Percentiles rank a stretch among this genome's conserved stretches.
Conservation (phyloP, 2,113 vertebrate genomes). For the Vidua chalybeata region DNA sequence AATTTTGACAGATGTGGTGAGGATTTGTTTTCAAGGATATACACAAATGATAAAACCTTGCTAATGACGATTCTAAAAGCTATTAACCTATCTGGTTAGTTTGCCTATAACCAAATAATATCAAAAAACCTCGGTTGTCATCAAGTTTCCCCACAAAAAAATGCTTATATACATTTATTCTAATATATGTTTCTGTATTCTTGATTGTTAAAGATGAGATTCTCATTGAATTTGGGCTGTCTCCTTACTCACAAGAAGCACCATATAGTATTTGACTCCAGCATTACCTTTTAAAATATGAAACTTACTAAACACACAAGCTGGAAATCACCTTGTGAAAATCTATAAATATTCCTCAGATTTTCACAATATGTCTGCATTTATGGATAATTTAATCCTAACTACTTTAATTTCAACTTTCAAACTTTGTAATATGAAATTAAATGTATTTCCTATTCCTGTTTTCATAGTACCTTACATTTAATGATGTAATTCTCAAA, state of each 20-base stretch:
- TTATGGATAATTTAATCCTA: background rate
- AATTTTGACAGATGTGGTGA: conserved; percentile 74
- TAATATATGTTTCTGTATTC: background rate
- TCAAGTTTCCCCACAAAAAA: background rate
- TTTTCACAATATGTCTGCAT: background rate
- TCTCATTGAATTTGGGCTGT: background rate
- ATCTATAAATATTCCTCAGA: background rate
- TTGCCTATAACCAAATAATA: background rate
- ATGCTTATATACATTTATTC: background rate
- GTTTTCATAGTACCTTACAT: background rate
- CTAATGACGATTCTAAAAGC: conserved; percentile 22
- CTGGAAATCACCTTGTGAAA: background rate
- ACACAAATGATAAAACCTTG: conserved; percentile 33
- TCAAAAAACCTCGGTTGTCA: background rate
- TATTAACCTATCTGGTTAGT: background rate
- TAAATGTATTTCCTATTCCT: background rate
- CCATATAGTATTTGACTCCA: background rate
- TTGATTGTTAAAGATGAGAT: background rate
- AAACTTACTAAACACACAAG: background rate
- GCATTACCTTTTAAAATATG: background rate
- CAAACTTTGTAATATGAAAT: background rate
- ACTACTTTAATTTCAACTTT: background rate
- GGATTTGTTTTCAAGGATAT: conserved; percentile 71
- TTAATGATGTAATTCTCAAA: background rate
- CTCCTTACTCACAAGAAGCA: background rate